Conservation (phyloP, 1,140 invertebrate species). For the Drosophila setifemur region DNA sequence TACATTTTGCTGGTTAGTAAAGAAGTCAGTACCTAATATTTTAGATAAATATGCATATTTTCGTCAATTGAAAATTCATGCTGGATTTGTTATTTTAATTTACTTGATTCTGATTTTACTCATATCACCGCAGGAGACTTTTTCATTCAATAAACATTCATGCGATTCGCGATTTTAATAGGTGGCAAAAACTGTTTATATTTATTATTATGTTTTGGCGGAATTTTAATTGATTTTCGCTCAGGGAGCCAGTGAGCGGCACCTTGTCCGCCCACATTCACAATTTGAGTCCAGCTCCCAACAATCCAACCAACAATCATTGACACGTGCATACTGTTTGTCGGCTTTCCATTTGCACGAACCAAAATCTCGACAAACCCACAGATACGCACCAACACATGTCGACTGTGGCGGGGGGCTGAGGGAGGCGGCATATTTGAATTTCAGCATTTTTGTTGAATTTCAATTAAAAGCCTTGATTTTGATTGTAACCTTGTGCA, state of each 20-base stretch:
- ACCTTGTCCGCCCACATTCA: not conserved
- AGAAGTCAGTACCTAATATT: conserved; percentile 12
- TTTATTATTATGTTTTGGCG: conserved; percentile 46
- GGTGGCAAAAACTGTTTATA: conserved; percentile 10
- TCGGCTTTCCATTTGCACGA: conserved; percentile 33
- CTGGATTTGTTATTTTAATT: not conserved
- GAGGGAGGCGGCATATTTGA: conserved; percentile 30
- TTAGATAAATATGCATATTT: not conserved
- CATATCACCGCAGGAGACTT: conserved; percentile 8
- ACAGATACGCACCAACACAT: conserved; percentile 11
- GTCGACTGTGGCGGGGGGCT: too few relatives aligned
- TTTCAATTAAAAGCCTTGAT: conserved; percentile 80
- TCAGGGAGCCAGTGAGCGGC: not conserved
- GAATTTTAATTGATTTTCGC: conserved; percentile 51
- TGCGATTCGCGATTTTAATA: conserved; percentile 16
- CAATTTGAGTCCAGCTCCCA: too few relatives aligned
- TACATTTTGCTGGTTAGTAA: conserved; percentile 12
- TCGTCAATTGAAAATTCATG: conserved; percentile 5
- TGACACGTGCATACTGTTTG: conserved; percentile 33
- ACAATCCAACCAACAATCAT: conserved; percentile 36
- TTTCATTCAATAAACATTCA: not conserved
- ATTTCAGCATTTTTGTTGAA: conserved; percentile 70
- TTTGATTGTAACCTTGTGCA: conserved; percentile 70
- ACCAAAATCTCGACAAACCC: conserved; percentile 26
- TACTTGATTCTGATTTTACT: conserved; percentile 12